Evolutionary conservation across 1,140 invertebrate genomes (phyloP).

Genomic region (Cotesia vestalis): DNA sequence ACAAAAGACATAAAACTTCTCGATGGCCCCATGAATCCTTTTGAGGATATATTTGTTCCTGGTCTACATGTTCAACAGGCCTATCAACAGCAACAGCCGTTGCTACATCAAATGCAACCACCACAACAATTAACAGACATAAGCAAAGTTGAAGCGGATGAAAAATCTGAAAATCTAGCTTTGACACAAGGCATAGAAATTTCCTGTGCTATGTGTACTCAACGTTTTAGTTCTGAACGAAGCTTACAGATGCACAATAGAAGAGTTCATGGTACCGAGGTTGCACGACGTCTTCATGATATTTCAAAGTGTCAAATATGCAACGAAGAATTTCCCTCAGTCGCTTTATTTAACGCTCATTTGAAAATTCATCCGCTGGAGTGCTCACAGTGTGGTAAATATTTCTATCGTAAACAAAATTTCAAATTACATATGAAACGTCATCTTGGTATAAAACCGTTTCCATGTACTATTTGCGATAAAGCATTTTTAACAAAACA

Average conservation of each 20-base stretch:
- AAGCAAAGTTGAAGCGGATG: constrained; percentile 52
- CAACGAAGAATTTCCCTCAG: constrained; percentile 69
- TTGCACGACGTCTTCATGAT: constrained; percentile 58
- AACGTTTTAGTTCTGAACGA: constrained; percentile 60
- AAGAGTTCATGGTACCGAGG: constrained; percentile 61
- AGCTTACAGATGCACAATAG: constrained; percentile 68
- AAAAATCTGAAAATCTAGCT: constrained; percentile 53
- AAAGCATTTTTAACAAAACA: constrained; percentile 83
- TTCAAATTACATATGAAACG: constrained; percentile 80
- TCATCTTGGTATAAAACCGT: constrained; percentile 80
- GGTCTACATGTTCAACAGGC: constrained; percentile 57
- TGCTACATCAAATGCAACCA: constrained; percentile 60
- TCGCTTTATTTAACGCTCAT: constrained; percentile 73
- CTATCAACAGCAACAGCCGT: constrained; percentile 56
- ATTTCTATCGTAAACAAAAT: constrained; percentile 77
- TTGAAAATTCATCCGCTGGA: constrained; percentile 81
- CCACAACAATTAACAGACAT: constrained; percentile 48
- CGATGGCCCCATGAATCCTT: constrained; percentile 60
- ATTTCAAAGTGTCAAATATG: constrained; percentile 69
- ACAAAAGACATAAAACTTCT: constrained; percentile 62
- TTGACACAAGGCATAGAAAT: constrained; percentile 52
- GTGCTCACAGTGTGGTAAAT: constrained; percentile 81
- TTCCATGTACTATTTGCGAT: constrained; percentile 80
- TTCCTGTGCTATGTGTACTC: constrained; percentile 56
- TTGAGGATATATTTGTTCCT: constrained; percentile 62